Conservation (phyloP, 2,113 vertebrate species). For the Brevimyrus niger region DNA sequence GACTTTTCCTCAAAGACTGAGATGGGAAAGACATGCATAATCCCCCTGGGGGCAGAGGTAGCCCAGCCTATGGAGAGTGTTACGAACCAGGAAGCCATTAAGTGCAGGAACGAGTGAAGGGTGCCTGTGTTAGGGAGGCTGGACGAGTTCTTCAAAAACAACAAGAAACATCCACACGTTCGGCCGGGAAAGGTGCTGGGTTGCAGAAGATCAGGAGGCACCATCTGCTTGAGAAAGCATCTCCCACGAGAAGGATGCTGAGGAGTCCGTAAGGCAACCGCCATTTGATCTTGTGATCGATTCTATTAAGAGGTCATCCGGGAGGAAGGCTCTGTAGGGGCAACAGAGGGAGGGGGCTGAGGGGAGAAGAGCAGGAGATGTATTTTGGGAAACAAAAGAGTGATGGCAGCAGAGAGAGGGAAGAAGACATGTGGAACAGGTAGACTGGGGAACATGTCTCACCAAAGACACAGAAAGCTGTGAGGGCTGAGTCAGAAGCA, state of each 20-base stretch:
- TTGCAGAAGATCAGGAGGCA: neutral
- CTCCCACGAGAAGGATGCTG: neutral
- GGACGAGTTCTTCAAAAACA: neutral
- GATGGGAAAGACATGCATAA: neutral
- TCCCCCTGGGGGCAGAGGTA: neutral
- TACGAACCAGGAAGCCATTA: neutral
- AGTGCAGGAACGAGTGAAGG: neutral
- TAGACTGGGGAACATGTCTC: neutral
- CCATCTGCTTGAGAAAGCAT: neutral
- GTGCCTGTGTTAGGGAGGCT: neutral
- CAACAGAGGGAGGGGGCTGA: neutral
- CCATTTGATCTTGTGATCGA: neutral
- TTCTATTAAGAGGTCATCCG: neutral
- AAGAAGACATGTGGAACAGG: neutral
- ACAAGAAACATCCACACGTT: neutral
- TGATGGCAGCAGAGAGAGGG: neutral
- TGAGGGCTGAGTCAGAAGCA: neutral
- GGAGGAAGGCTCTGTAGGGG: neutral
- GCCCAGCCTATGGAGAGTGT: neutral
- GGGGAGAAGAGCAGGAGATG: neutral
- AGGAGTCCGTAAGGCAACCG: neutral
- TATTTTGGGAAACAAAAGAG: neutral
- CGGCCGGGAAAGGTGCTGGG: neutral
- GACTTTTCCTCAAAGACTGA: neutral
- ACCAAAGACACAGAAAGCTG: neutral